Conservation (phyloP, 2,888 invertebrate genomes). For the Drosophila nr. perissopoda region DNA sequence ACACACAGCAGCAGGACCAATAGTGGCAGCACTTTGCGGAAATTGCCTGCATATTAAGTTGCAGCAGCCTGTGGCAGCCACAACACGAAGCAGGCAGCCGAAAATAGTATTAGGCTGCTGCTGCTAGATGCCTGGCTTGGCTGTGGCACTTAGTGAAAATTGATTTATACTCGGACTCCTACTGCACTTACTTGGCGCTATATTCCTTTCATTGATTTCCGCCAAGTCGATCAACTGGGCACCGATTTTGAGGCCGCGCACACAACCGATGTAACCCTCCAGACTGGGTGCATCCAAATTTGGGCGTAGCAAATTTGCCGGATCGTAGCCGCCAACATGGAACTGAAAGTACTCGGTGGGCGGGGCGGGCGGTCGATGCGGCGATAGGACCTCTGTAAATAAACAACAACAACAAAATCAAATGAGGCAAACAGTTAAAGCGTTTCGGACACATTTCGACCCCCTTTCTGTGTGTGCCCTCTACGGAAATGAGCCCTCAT, state of each 20-base stretch:
- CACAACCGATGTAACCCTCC: slow-evolving; percentile 93
- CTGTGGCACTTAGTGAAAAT: slow-evolving; percentile 49
- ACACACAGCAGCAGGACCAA: slow-evolving; percentile 7
- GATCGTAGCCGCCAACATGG: slow-evolving; percentile 94
- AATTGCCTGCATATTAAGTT: slow-evolving; percentile 80
- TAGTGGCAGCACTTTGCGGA: slow-evolving; percentile 68
- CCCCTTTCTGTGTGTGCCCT: slow-evolving; percentile 27
- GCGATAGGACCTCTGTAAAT: slow-evolving; percentile 91
- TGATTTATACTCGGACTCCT: slow-evolving; percentile 67
- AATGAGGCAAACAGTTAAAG: slow-evolving; percentile 48
- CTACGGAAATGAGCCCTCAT: slow-evolving; percentile 70
- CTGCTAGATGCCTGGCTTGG: neutral
- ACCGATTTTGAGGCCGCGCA: slow-evolving; percentile 94
- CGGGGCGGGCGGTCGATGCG: slow-evolving; percentile 94
- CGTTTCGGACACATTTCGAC: neutral
- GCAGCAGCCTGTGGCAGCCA: slow-evolving; percentile 36
- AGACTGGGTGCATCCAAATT: slow-evolving; percentile 86
- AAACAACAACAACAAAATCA: slow-evolving; percentile 67
- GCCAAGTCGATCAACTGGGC: slow-evolving; percentile 92
- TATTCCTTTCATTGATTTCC: slow-evolving; percentile 89
- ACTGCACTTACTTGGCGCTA: slow-evolving; percentile 88
- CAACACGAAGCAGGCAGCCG: slow-evolving; percentile 19
- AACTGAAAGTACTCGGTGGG: slow-evolving; percentile 95
- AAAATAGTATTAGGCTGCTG: slow-evolving; percentile 34
- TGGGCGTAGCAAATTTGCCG: slow-evolving; percentile 88